Evolutionary conservation across 1,140 invertebrate species (phyloP).

Genomic region (Acromyrmex charruanus): DNA sequence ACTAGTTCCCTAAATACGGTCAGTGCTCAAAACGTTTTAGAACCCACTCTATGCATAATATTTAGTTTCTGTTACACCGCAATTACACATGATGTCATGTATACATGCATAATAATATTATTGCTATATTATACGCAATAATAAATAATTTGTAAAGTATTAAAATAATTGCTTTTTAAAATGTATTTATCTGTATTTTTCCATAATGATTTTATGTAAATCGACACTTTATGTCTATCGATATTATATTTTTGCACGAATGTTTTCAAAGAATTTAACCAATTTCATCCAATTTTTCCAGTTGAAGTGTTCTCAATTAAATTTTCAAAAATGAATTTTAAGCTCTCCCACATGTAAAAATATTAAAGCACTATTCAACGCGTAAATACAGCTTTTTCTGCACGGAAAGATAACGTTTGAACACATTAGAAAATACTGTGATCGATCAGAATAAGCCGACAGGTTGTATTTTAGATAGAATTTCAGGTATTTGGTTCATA

Average conservation of each 20-base stretch:
- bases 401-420: neutral
- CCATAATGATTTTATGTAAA: neutral
- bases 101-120: slow-evolving; percentile 25
- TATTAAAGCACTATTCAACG: neutral
- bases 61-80: neutral
- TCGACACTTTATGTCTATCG: neutral
- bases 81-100: slow-evolving; percentile 7
- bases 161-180: neutral
- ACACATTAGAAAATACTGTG: neutral
- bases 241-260: neutral
- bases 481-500: neutral
- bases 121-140: neutral
- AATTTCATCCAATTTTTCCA: slow-evolving; percentile 8
- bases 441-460: slow-evolving; percentile 34
- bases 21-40: slow-evolving; percentile 29
- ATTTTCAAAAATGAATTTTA: slow-evolving; percentile 16
- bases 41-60: neutral
- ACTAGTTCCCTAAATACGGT: slow-evolving; percentile 27
- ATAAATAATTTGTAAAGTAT: neutral
- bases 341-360: slow-evolving; percentile 11
- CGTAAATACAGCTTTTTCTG: neutral
- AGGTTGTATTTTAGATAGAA: slow-evolving; percentile 22
- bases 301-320: neutral
- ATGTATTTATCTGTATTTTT: neutral
- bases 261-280: slow-evolving; percentile 24